These are phyloP conservation scores for Trichogramma evanescens DNA, from an alignment of 2,888 invertebrate genomes.

Conservation along the genomic window DNA sequence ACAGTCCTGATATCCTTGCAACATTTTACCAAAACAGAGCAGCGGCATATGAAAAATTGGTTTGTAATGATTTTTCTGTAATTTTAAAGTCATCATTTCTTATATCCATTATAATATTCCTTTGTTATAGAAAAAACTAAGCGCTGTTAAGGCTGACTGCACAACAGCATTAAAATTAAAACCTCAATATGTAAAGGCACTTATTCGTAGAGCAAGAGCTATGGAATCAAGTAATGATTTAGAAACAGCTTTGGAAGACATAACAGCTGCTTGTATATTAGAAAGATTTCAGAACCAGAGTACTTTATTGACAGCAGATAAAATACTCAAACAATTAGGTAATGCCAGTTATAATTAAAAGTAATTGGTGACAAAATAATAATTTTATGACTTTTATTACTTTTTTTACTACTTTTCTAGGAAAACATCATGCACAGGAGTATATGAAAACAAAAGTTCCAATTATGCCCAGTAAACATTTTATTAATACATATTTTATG, in stretches of 20 bases:
- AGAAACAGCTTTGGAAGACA: conserved; percentile 78
- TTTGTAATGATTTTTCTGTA: neutral
- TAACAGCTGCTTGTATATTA: conserved; percentile 85
- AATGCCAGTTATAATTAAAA: conserved; percentile 7
- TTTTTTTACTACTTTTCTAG: conserved; percentile 28
- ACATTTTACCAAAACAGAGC: conserved; percentile 95
- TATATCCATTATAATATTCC: neutral
- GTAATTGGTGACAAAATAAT: neutral
- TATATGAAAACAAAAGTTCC: conserved; percentile 63
- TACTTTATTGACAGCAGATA: conserved; percentile 77
- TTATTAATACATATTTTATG: conserved; percentile 78
- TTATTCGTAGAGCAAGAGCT: conserved; percentile 74
- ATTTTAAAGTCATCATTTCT: neutral
- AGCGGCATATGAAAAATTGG: conserved; percentile 86
- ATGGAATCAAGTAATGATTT: conserved; percentile 75
- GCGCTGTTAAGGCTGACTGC: conserved; percentile 80
- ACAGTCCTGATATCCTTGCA: conserved; percentile 68
- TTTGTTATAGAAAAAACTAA: conserved; percentile 61
- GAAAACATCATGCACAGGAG: conserved; percentile 65
- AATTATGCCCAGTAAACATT: conserved; percentile 76
- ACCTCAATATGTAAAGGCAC: conserved; percentile 81
- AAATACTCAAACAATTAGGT: conserved; percentile 78
- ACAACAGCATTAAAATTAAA: conserved; percentile 77
- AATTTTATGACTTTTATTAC: neutral
- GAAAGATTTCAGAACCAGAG: conserved; percentile 80